A percentile compares a stretch with the other conserved stretches of the same genome.
Evolutionary conservation across 2,113 vertebrate species (phyloP).

Genomic region (Pterocles burchelli): DNA sequence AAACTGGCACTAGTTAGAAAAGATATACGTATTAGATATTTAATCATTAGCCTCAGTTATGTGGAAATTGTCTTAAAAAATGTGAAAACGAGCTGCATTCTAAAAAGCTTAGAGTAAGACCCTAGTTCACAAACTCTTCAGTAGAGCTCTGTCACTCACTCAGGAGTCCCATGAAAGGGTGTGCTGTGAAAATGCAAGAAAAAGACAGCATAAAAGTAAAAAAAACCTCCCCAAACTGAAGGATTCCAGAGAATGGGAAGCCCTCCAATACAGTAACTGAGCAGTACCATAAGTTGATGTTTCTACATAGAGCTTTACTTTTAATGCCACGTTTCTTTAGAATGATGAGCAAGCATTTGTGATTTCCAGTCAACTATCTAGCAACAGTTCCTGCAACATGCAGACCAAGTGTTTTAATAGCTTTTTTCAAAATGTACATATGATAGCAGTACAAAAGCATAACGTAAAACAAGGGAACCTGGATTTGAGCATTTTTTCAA

Average conservation of each 20-base stretch:
- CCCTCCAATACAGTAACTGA: not conserved
- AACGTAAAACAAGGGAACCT: not conserved
- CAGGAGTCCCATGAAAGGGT: not conserved
- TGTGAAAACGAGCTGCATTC: not conserved
- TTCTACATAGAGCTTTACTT: not conserved
- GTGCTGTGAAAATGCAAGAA: not conserved
- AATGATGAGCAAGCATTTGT: not conserved
- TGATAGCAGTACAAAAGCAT: not conserved
- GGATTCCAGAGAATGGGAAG: not conserved
- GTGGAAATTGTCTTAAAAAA: not conserved
- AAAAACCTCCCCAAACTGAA: not conserved
- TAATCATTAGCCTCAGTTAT: not conserved
- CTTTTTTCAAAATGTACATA: not conserved
- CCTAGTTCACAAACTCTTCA: not conserved
- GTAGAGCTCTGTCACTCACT: not conserved
- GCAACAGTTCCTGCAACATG: not conserved
- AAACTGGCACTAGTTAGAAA: not conserved
- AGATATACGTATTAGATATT: not conserved
- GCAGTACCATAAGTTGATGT: not conserved
- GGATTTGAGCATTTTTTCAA: not conserved
- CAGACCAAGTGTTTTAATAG: not conserved
- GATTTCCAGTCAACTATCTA: not conserved
- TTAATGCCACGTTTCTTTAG: not conserved
- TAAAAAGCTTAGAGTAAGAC: not conserved
- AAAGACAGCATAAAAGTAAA: not conserved